Evolutionary conservation across 2,888 invertebrate species (phyloP).

Genomic region (Theristus sp.): DNA sequence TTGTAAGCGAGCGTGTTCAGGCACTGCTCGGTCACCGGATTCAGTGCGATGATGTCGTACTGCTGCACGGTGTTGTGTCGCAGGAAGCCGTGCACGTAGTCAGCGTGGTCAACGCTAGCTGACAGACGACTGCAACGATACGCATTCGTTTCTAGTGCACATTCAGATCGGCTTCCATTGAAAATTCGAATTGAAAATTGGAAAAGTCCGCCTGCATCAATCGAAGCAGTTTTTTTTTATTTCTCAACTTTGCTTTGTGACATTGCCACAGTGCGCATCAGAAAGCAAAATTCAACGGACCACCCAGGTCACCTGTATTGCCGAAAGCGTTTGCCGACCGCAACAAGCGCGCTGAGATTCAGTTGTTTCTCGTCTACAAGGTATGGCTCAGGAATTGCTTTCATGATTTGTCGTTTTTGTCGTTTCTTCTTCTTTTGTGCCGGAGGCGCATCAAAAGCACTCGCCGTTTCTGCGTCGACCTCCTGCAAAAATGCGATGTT

Average conservation of each 20-base stretch:
- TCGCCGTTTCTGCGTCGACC: too few species aligned
- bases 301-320: slow-evolving; percentile 17
- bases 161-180: too few species aligned
- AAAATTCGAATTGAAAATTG: too few species aligned
- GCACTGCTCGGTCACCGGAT: slow-evolving; percentile 18
- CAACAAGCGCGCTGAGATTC: slow-evolving; percentile 14
- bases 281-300: background rate
- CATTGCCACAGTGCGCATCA: too few species aligned
- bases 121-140: slow-evolving; percentile 14
- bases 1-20: slow-evolving; percentile 22
- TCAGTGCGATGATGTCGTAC: slow-evolving; percentile 23
- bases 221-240: too few species aligned
- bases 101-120: slow-evolving; percentile 12
- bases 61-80: slow-evolving; percentile 13
- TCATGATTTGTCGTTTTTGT: too few species aligned
- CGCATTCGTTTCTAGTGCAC: background rate
- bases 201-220: too few species aligned
- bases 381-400: slow-evolving; percentile 22
- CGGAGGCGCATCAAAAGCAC: slow-evolving; percentile 11
- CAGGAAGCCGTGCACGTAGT: slow-evolving; percentile 13
- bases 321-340: slow-evolving; percentile 18
- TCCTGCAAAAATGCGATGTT: too few species aligned
- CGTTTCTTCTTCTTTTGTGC: slow-evolving; percentile 22
- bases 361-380: slow-evolving; percentile 17
- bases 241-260: background rate